Evolutionary conservation across 2,888 invertebrate species (phyloP).

Genomic region (Xylota sylvarum): DNA sequence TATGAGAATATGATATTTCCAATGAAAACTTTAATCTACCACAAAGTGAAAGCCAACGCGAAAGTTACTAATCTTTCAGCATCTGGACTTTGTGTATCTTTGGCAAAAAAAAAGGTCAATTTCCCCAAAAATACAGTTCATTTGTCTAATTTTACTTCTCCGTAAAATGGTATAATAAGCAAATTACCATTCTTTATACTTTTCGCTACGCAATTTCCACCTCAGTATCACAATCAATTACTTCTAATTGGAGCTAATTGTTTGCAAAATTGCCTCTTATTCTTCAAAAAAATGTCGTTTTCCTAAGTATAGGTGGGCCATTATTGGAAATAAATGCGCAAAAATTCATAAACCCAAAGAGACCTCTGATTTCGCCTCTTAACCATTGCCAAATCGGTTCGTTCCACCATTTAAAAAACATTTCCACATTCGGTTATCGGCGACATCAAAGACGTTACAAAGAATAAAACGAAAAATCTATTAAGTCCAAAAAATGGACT

Average conservation of each 20-base stretch:
- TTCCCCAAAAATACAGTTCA: too few relatives aligned
- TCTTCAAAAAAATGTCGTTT: constrained; percentile 9
- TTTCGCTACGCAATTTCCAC: constrained; percentile 16
- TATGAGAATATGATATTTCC: too few relatives aligned
- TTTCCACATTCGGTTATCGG: constrained; percentile 23
- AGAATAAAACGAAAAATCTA: constrained; percentile 2
- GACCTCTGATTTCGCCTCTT: not conserved
- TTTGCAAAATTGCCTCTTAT: constrained; percentile 13
- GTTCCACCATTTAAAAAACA: constrained; percentile 20
- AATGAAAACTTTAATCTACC: too few relatives aligned
- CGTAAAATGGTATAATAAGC: not conserved
- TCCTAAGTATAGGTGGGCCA: not conserved
- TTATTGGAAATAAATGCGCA: not conserved
- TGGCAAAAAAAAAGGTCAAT: too few relatives aligned
- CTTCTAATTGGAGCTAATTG: constrained; percentile 39
- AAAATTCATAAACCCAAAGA: constrained; percentile 7
- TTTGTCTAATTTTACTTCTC: constrained; percentile 10
- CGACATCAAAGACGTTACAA: constrained; percentile 24
- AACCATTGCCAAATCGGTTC: constrained; percentile 27
- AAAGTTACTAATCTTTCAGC: too few relatives aligned
- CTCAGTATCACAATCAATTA: constrained; percentile 18
- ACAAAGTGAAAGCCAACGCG: too few relatives aligned
- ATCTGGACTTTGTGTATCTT: too few relatives aligned
- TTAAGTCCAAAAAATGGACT: constrained; percentile 21
- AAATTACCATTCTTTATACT: not conserved